These are phyloP conservation scores for Thecocarcelia acutangulata DNA, from an alignment of 2,888 invertebrate species.

Conservation along the genomic window DNA sequence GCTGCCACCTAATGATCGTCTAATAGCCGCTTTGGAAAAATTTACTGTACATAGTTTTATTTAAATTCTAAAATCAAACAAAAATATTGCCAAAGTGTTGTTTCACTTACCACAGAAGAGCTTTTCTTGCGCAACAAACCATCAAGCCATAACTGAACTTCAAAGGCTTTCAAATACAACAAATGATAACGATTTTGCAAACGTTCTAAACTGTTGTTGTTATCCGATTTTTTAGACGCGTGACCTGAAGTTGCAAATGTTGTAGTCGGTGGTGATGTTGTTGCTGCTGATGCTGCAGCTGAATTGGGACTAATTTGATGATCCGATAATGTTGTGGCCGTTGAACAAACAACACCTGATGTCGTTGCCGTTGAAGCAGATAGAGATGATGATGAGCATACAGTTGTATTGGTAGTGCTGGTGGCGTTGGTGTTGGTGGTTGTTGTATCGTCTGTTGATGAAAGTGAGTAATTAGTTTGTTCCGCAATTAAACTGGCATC, in stretches of 20 bases:
- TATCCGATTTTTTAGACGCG: constrained; percentile 70
- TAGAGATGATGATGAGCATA: constrained; percentile 71
- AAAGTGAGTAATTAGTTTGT: constrained; percentile 74
- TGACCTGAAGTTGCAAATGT: constrained; percentile 29
- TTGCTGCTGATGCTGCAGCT: constrained; percentile 26
- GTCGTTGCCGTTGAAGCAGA: constrained; percentile 72
- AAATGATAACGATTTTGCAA: constrained; percentile 95
- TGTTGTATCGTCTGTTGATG: constrained; percentile 76
- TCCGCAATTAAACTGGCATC: constrained; percentile 76
- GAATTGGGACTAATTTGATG: constrained; percentile 56
- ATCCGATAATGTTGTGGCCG: constrained; percentile 32
- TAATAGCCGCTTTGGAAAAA: too few species aligned
- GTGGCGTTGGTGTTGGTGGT: constrained; percentile 69
- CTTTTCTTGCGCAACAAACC: constrained; percentile 87
- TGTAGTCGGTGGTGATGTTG: constrained; percentile 37
- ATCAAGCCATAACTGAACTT: constrained; percentile 96
- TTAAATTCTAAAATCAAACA: background rate
- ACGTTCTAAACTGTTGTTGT: constrained; percentile 82
- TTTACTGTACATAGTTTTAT: too few species aligned
- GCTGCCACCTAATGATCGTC: too few species aligned
- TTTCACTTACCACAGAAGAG: constrained; percentile 84
- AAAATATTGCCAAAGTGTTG: background rate
- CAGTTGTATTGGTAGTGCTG: constrained; percentile 65
- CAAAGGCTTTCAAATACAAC: constrained; percentile 92
- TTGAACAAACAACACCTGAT: constrained; percentile 70